Conservation (phyloP, 2,888 invertebrate genomes). For the Romanomermis culicivorax region DNA sequence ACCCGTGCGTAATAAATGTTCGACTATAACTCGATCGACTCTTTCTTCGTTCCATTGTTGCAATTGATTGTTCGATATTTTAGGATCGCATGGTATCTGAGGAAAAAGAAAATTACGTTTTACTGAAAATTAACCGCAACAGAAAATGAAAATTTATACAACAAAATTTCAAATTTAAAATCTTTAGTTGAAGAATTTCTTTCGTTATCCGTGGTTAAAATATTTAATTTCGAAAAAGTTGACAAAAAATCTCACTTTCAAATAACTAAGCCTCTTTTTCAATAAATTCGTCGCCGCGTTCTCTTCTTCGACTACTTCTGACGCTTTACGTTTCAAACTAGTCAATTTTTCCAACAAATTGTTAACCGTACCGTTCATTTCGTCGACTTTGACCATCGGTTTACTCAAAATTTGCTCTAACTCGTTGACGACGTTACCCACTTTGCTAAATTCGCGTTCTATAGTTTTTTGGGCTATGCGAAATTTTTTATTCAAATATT, state of each 20-base stretch:
- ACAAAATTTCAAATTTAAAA: too few species aligned
- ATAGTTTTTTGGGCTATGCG: conserved; percentile 77
- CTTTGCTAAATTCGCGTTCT: conserved; percentile 44
- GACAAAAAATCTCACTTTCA: too few species aligned
- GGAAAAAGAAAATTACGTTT: too few species aligned
- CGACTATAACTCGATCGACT: conserved; percentile 81
- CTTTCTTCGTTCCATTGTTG: conserved; percentile 64
- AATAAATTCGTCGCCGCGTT: conserved; percentile 68
- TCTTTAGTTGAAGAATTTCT: too few species aligned
- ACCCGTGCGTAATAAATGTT: conserved; percentile 78
- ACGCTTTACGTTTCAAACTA: conserved; percentile 74
- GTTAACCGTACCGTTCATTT: conserved; percentile 54
- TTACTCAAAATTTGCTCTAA: not conserved
- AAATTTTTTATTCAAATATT: conserved; percentile 87
- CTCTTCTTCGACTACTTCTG: conserved; percentile 77
- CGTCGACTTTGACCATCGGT: not conserved
- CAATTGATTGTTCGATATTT: conserved; percentile 29
- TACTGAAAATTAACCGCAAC: too few species aligned
- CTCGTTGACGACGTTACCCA: conserved; percentile 36
- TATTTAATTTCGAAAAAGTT: too few species aligned
- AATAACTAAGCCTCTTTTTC: conserved; percentile 71
- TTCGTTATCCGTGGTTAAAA: too few species aligned
- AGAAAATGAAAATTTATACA: too few species aligned
- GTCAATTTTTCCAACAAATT: conserved; percentile 70
- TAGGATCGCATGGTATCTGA: not conserved